These are phyloP conservation scores for Homarus americanus DNA, from an alignment of 1,140 invertebrate genomes.

Conservation along the genomic window DNA sequence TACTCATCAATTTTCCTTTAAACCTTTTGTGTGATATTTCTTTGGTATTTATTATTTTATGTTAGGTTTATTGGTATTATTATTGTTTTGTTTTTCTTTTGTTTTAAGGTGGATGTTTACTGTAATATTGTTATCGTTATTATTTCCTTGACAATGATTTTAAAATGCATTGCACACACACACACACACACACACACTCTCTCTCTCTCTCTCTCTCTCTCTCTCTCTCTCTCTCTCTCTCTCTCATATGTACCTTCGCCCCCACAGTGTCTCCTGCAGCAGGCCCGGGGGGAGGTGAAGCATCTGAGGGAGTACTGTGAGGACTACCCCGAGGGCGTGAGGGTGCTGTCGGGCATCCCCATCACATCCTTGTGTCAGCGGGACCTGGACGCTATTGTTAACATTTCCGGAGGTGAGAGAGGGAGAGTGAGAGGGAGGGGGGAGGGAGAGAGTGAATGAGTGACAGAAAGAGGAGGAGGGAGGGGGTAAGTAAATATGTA, in stretches of 20 bases:
- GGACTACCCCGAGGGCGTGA: not conserved
- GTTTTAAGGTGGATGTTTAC: not conserved
- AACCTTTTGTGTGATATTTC: not conserved
- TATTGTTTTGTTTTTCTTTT: not conserved
- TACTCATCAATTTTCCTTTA: too few species aligned
- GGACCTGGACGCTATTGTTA: not conserved
- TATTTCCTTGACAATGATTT: too few species aligned
- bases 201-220: too few species aligned
- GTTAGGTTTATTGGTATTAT: not conserved
- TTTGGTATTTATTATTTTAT: not conserved
- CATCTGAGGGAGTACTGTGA: not conserved
- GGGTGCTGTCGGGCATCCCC: not conserved
- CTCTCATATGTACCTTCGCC: not conserved
- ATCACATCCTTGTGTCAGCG: not conserved
- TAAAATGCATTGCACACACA: too few species aligned
- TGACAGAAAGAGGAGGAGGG: not conserved
- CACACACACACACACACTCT: too few species aligned
- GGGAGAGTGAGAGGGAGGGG: conserved; percentile 20
- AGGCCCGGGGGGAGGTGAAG: not conserved
- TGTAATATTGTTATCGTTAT: too few species aligned
- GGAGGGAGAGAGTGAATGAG: not conserved
- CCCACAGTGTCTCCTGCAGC: not conserved
- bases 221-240: not conserved
- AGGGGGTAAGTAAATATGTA: too few species aligned
- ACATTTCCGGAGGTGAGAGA: conserved; percentile 4